Evolutionary conservation across 2,113 vertebrate species (phyloP).

Genomic region (Nestor notabilis): DNA sequence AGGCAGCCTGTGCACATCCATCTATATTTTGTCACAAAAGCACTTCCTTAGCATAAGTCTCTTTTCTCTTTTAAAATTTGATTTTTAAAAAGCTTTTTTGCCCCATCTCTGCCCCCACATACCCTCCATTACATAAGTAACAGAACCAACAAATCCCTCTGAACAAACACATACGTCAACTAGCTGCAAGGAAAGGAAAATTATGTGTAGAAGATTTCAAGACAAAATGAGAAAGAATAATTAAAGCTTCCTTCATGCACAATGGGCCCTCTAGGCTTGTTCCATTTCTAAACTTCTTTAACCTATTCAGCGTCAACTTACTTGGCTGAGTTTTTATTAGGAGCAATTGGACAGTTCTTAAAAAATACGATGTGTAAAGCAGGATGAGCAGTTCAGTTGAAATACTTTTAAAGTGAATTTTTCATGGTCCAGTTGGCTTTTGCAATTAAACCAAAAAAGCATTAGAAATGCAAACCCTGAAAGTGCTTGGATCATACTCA

Average conservation of each 20-base stretch:
- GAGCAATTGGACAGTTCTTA: rapidly evolving
- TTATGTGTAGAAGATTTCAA: not conserved
- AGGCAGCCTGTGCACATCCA: not conserved
- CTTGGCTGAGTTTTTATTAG: not conserved
- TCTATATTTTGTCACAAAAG: not conserved
- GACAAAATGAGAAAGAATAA: not conserved
- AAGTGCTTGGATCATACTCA: not conserved
- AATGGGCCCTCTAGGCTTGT: not conserved
- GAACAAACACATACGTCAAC: not conserved
- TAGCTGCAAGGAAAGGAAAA: not conserved
- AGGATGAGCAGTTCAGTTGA: not conserved
- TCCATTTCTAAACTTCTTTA: not conserved
- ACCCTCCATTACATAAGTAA: rapidly evolving
- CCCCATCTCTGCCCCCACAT: rapidly evolving
- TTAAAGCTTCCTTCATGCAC: not conserved
- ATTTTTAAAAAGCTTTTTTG: not conserved
- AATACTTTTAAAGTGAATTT: not conserved
- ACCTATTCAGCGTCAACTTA: not conserved
- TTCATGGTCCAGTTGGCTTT: not conserved
- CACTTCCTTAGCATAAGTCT: not conserved
- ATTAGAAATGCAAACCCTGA: not conserved
- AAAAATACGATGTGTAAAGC: not conserved
- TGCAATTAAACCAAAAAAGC: not conserved
- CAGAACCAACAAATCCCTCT: not conserved
- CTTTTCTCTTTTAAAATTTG: not conserved